Percentiles rank a stretch among this genome's conserved stretches.
phyloP scores from a whole-genome alignment of 2,888 invertebrate genomes.

The Auanema freiburgensis region DNA sequence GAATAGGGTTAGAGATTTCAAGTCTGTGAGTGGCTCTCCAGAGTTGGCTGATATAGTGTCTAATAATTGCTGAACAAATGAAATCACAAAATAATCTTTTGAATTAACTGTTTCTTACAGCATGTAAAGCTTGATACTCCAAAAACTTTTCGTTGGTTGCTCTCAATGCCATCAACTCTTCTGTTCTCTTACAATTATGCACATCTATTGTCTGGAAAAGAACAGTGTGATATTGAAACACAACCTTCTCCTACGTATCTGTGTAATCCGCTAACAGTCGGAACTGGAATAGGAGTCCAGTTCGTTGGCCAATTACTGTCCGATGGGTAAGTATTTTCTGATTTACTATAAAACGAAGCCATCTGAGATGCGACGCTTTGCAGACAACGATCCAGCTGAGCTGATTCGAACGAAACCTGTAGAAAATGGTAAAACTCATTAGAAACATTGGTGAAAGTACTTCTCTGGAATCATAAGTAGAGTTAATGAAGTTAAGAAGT shows the following conservation, averaged over 20 bases:
- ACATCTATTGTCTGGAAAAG: conserved; percentile 15
- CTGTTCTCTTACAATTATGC: conserved; percentile 13
- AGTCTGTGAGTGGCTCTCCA: conserved; percentile 9
- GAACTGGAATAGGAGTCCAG: conserved; percentile 24
- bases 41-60: conserved; percentile 12
- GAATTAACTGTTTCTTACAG: conserved; percentile 5
- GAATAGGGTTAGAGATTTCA: conserved; percentile 9
- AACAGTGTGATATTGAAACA: too few relatives aligned
- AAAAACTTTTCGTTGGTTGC: conserved; percentile 12
- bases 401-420: conserved; percentile 18
- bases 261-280: too few relatives aligned
- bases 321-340: conserved; percentile 8
- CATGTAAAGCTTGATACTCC: conserved; percentile 10
- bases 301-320: conserved; percentile 14
- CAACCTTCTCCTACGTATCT: too few relatives aligned
- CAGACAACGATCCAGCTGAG: conserved; percentile 14
- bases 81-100: neutral
- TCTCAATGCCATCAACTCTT: conserved; percentile 5
- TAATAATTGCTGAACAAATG: conserved; percentile 9
- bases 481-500: conserved; percentile 18
- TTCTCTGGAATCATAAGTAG: conserved; percentile 17
- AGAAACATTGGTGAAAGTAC: too few relatives aligned
- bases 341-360: conserved; percentile 19
- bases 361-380: conserved; percentile 21
- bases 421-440: neutral